These are phyloP conservation scores for Xenus cinereus DNA, from an alignment of 2,113 vertebrate genomes.

Conservation along the genomic window DNA sequence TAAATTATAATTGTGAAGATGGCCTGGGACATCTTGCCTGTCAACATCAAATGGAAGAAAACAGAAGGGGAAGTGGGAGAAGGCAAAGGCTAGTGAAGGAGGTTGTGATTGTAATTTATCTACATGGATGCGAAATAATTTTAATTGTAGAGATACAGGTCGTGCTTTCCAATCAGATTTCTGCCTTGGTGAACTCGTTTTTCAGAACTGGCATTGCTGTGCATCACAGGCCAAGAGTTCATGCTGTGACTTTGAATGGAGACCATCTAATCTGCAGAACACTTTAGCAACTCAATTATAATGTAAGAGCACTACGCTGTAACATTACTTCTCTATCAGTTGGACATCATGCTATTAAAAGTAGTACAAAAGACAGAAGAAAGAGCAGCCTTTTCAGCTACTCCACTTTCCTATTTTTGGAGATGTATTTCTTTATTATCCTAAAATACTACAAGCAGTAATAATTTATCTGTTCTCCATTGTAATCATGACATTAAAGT, in stretches of 20 bases:
- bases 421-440: neutral
- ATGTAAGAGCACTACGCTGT: neutral
- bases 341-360: neutral
- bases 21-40: neutral
- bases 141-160: neutral
- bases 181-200: neutral
- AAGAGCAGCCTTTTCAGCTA: neutral
- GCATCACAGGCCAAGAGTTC: neutral
- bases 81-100: neutral
- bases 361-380: constrained; percentile 11
- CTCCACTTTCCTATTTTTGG: constrained; percentile 3
- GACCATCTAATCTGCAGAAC: neutral
- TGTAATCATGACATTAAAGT: neutral
- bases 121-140: neutral
- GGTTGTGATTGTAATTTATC: neutral
- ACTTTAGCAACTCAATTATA: constrained; percentile 1
- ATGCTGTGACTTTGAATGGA: neutral
- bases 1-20: neutral
- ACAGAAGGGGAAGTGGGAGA: neutral
- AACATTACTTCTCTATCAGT: neutral
- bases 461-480: constrained; percentile 21
- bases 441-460: constrained; percentile 27
- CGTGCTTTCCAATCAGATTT: neutral
- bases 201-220: neutral
- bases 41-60: neutral